A percentile compares a stretch with the other conserved stretches of the same genome.
Conservation (phyloP, 2,888 invertebrate species). For the Stramonita haemastoma region DNA sequence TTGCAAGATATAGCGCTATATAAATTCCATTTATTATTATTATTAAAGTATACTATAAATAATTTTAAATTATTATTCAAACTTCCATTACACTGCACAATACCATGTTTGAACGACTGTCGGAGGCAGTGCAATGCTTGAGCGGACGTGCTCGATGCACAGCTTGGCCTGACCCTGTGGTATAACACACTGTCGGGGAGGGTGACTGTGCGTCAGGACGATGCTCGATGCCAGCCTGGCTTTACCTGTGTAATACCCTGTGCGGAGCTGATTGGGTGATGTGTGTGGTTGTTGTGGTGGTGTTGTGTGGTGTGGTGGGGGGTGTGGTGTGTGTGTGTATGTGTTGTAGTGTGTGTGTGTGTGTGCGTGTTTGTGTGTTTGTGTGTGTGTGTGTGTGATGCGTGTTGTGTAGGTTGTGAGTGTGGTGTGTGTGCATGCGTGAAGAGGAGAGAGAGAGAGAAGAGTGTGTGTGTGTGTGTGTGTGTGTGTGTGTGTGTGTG, state of each 20-base stretch:
- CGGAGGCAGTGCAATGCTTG: not conserved
- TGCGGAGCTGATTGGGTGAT: conserved; percentile 11
- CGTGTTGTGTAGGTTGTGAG: too few species aligned
- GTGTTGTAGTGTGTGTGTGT: conserved; percentile 20
- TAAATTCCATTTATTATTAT: too few species aligned
- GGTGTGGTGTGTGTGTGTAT: not conserved
- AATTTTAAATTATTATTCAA: too few species aligned
- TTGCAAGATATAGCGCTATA: too few species aligned
- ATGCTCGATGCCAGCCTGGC: conserved; percentile 51
- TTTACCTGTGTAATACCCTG: conserved; percentile 50
- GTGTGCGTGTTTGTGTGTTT: not conserved
- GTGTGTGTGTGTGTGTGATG: conserved; percentile 17
- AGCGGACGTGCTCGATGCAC: conserved; percentile 53
- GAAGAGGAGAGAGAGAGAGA: not conserved
- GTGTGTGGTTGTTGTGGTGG: too few species aligned
- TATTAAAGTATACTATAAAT: too few species aligned
- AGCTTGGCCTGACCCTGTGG: conserved; percentile 54
- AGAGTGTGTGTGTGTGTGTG: not conserved
- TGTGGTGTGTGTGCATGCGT: conserved; percentile 9
- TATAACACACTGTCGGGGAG: conserved; percentile 61
- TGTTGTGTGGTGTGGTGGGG: not conserved
- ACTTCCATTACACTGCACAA: too few species aligned
- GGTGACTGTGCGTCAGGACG: conserved; percentile 49
- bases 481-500: conserved; percentile 25
- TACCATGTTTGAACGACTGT: not conserved